phyloP scores from a whole-genome alignment of 2,888 invertebrate genomes.

The Galerucella pusilla region DNA sequence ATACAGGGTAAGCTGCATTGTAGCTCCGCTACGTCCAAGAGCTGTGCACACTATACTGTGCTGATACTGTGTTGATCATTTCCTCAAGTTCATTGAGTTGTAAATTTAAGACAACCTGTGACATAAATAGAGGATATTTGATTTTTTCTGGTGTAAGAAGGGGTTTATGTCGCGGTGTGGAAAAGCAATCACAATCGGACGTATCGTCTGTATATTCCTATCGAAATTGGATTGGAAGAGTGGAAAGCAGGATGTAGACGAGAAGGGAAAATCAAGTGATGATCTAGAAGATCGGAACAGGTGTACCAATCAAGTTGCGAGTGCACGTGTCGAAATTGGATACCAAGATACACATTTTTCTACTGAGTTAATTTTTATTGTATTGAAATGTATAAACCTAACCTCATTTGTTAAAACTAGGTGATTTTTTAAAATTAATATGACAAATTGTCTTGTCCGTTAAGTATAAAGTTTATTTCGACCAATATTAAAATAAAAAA shows the following conservation, averaged over 20 bases:
- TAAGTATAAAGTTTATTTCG: background rate
- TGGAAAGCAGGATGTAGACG: slow-evolving; percentile 24
- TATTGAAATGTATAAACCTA: no score
- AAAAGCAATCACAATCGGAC: slow-evolving; percentile 63
- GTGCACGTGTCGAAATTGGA: slow-evolving; percentile 36
- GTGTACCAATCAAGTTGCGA: slow-evolving; percentile 53
- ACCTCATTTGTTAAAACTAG: no score
- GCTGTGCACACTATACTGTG: no score
- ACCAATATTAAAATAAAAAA: background rate
- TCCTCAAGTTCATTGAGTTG: no score
- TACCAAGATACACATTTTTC: slow-evolving; percentile 7
- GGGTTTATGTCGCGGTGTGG: slow-evolving; percentile 61
- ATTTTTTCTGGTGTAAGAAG: slow-evolving; percentile 37
- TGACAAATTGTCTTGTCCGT: no score
- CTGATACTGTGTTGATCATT: no score
- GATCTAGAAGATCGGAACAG: slow-evolving; percentile 55
- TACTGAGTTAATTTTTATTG: background rate
- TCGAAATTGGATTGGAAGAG: slow-evolving; percentile 63
- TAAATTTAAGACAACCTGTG: no score
- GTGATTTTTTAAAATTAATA: no score
- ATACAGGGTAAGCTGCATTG: no score
- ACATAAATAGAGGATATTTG: background rate
- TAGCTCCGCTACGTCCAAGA: no score
- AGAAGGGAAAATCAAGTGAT: slow-evolving; percentile 1
- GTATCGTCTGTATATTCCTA: slow-evolving; percentile 62